These are phyloP conservation scores for Erebia palarica DNA, from an alignment of 2,888 invertebrate genomes.

Conservation along the genomic window DNA sequence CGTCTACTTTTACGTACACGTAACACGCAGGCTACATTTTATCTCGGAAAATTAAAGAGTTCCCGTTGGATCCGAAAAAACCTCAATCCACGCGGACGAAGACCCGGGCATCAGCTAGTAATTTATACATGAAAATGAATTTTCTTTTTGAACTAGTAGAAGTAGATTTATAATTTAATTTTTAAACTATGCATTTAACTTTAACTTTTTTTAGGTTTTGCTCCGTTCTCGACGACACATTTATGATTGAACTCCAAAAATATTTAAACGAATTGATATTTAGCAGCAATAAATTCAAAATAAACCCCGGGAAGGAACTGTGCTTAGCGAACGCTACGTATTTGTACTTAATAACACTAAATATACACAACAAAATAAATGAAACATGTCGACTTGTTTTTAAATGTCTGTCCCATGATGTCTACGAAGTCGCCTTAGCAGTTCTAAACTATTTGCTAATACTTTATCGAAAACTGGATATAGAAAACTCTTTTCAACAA, in stretches of 20 bases:
- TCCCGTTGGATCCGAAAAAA: too few species aligned
- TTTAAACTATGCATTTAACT: too few species aligned
- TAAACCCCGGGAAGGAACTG: constrained; percentile 54
- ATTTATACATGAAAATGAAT: too few species aligned
- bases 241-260: constrained; percentile 41
- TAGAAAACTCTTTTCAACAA: constrained; percentile 50
- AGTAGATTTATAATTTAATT: too few species aligned
- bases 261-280: constrained; percentile 51
- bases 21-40: too few species aligned
- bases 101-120: too few species aligned
- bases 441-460: constrained; percentile 53
- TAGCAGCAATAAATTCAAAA: constrained; percentile 25
- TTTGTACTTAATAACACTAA: constrained; percentile 45
- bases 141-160: not conserved
- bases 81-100: too few species aligned
- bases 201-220: constrained; percentile 25
- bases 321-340: constrained; percentile 55
- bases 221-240: constrained; percentile 19
- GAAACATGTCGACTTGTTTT: constrained; percentile 41
- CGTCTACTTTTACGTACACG: too few species aligned
- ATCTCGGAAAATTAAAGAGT: too few species aligned
- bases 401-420: constrained; percentile 46
- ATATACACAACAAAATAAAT: constrained; percentile 35
- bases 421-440: constrained; percentile 53
- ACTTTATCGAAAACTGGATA: constrained; percentile 46